phyloP scores from a whole-genome alignment of 2,113 vertebrate species.

The Dipodomys merriami region DNA sequence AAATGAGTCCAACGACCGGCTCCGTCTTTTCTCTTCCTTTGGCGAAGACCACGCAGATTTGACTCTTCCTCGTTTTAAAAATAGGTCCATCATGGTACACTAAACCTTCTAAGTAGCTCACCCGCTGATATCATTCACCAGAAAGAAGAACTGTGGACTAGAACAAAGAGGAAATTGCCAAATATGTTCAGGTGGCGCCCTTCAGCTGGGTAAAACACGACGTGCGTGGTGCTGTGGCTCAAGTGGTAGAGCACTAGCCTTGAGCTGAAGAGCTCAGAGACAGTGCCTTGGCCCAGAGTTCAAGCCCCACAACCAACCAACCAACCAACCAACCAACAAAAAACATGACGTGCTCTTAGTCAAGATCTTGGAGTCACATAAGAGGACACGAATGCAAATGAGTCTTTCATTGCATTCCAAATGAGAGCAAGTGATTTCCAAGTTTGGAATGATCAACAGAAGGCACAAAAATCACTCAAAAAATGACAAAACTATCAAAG shows the following conservation, averaged over 20 bases:
- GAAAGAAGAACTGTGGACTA: neutral
- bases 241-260: no score
- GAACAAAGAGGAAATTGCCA: neutral
- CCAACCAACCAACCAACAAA: no score
- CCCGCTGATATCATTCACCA: neutral
- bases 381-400: neutral
- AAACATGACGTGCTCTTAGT: neutral
- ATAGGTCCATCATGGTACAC: neutral
- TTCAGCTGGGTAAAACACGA: no score
- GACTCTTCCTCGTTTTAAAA: neutral
- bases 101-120: neutral
- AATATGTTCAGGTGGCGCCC: neutral
- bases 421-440: neutral
- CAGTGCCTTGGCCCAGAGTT: no score
- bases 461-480: neutral
- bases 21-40: neutral
- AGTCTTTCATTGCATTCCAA: neutral
- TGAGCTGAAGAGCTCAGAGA: no score
- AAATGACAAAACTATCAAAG: neutral
- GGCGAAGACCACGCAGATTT: neutral
- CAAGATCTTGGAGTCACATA: rapidly evolving
- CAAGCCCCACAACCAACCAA: no score
- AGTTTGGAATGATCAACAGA: neutral
- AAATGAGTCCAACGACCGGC: neutral
- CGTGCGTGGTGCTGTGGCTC: no score